A percentile compares a stretch with the other conserved stretches of the same genome.
Evolutionary conservation across 2,797 vertebrate species (phyloP).

Genomic region (Pangasius macronema): DNA sequence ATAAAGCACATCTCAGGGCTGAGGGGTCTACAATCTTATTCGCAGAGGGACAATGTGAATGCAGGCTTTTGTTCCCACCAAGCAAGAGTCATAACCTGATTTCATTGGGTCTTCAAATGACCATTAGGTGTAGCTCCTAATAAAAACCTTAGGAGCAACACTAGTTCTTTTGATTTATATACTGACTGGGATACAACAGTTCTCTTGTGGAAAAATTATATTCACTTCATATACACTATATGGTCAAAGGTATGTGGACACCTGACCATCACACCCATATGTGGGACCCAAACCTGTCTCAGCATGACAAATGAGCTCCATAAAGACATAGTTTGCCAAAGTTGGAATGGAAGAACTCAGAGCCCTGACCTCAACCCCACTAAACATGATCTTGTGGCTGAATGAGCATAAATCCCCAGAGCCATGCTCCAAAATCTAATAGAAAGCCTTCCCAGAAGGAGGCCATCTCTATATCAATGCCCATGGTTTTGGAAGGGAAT

Average conservation of each 20-base stretch:
- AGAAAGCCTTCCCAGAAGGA: not conserved
- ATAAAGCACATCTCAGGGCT: not conserved
- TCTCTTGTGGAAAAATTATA: not conserved
- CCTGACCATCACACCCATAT: not conserved
- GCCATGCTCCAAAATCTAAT: not conserved
- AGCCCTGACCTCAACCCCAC: not conserved
- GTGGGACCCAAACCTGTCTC: not conserved
- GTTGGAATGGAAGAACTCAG: not conserved
- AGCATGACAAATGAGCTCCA: not conserved
- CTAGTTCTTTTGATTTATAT: not conserved
- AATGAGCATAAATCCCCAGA: not conserved
- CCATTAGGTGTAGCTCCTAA: not conserved
- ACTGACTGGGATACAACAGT: not conserved
- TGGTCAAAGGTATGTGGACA: not conserved
- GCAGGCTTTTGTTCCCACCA: not conserved
- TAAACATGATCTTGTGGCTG: not conserved
- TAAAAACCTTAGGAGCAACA: not conserved
- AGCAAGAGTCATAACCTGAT: no score
- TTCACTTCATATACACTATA: not conserved
- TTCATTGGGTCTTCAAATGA: not conserved
- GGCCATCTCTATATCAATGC: not conserved
- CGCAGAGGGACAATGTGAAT: not conserved
- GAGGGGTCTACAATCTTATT: not conserved
- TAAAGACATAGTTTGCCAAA: not conserved
- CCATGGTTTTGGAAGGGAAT: not conserved